phyloP scores from a whole-genome alignment of 1,140 invertebrate genomes.

The Saccostrea cuccullata region DNA sequence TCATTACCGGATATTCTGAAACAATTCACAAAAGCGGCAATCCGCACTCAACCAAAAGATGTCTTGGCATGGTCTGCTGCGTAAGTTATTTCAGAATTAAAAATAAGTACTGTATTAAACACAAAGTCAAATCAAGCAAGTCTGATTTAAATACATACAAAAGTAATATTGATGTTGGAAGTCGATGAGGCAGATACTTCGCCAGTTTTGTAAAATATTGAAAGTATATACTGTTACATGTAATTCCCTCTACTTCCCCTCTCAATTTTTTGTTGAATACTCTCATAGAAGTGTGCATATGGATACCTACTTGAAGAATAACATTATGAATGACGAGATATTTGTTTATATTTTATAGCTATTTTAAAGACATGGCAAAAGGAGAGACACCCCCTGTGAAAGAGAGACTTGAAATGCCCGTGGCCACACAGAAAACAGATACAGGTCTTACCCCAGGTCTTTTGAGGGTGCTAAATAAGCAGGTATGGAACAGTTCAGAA shows the following conservation, averaged over 20 bases:
- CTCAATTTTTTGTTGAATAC: no score
- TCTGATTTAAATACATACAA: no score
- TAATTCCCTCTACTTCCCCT: no score
- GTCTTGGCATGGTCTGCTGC: conserved; percentile 88
- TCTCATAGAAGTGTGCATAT: no score
- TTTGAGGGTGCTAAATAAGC: conserved; percentile 86
- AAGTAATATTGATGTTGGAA: no score
- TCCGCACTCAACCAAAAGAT: conserved; percentile 91
- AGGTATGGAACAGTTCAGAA: conserved; percentile 79
- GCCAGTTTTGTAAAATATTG: no score
- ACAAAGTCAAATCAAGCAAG: no score
- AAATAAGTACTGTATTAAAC: no score
- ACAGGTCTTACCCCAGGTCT: conserved; percentile 87
- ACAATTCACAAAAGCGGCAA: conserved; percentile 92
- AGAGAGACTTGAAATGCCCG: conserved; percentile 81
- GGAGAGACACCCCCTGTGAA: conserved; percentile 83
- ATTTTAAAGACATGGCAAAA: conserved; percentile 78
- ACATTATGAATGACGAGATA: no score
- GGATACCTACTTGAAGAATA: no score
- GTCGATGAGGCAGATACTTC: no score
- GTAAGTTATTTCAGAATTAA: conserved; percentile 66
- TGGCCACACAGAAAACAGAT: conserved; percentile 79
- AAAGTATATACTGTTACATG: no score
- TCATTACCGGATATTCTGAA: conserved; percentile 90
- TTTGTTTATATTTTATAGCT: conserved; percentile 67